Conservation (phyloP, 2,113 vertebrate species). For the Elaphurus davidianus region DNA sequence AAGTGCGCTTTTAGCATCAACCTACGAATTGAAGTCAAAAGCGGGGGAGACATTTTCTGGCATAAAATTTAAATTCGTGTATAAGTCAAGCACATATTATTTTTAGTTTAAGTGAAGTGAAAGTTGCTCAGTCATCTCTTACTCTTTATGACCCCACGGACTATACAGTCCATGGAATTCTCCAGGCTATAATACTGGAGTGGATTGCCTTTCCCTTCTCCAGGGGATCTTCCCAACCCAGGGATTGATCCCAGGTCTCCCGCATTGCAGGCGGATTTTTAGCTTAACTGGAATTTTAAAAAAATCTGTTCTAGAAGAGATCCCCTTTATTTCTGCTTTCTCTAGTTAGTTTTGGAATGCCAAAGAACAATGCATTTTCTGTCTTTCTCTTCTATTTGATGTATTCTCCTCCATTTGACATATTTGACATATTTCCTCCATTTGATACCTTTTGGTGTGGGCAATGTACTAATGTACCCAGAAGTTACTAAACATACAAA, state of each 20-base stretch:
- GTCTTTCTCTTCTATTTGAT: not conserved
- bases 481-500: not conserved
- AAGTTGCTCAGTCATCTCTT: accelerated
- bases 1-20: not conserved
- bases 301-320: not conserved
- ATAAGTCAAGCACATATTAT: constrained; percentile 15
- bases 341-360: not conserved
- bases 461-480: not conserved
- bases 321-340: not conserved
- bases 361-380: not conserved
- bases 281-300: not conserved
- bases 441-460: not conserved
- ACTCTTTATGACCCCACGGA: not conserved
- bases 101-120: not conserved
- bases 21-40: not conserved
- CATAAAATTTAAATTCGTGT: constrained; percentile 28
- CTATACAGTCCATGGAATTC: not conserved
- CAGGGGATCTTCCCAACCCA: not conserved
- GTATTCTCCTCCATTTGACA: not conserved
- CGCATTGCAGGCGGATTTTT: not conserved
- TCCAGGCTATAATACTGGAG: not conserved
- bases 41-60: not conserved
- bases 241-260: not conserved
- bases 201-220: not conserved
- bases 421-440: not conserved